Evolutionary conservation across 2,113 vertebrate genomes (phyloP).

Genomic region (Eurystomus gularis): DNA sequence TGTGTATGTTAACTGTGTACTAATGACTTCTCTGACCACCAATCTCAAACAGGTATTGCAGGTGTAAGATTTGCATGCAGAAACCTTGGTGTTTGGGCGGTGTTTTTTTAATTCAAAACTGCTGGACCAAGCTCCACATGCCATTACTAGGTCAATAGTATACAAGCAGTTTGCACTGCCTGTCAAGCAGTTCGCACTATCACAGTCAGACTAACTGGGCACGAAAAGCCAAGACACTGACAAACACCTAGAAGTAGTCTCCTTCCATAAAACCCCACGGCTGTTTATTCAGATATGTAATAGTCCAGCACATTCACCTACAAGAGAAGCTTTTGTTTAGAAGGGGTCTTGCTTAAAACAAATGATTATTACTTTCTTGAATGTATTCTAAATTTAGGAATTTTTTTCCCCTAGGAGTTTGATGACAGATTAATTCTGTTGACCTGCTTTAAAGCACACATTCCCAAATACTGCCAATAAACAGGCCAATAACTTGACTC

Average conservation of each 20-base stretch:
- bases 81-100: not conserved
- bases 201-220: not conserved
- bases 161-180: not conserved
- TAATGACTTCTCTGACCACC: not conserved
- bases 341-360: not conserved
- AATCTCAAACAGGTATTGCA: not conserved
- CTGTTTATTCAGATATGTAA: not conserved
- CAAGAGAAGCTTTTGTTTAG: not conserved
- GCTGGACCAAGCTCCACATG: fast-evolving
- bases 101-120: not conserved
- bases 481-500: not conserved
- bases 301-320: not conserved
- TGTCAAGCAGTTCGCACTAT: not conserved
- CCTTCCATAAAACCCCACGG: not conserved
- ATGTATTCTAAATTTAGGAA: not conserved
- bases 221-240: not conserved
- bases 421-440: not conserved
- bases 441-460: not conserved
- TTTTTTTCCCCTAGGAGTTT: not conserved
- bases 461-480: not conserved
- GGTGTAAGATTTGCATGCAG: not conserved
- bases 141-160: not conserved
- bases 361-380: not conserved
- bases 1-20: not conserved
- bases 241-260: not conserved